Percentiles rank a stretch among this genome's conserved stretches.
Evolutionary conservation across 2,888 invertebrate genomes (phyloP).

Genomic region (Limenitis camilla): DNA sequence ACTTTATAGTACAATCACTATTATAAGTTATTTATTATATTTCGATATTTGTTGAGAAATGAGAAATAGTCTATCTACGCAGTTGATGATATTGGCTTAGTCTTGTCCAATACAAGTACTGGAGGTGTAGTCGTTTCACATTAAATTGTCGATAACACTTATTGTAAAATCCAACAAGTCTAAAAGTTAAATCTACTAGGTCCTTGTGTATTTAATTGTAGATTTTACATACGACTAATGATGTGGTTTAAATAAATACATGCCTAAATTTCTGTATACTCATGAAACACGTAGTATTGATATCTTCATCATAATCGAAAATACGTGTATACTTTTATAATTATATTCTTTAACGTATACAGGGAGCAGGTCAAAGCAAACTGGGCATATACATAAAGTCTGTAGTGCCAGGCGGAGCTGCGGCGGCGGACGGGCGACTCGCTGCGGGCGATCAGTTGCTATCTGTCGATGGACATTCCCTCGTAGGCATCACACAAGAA

Average conservation of each 20-base stretch:
- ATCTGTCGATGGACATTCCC: conserved; percentile 96
- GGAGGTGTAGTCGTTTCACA: too few species aligned
- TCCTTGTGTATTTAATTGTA: too few species aligned
- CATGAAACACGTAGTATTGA: too few species aligned
- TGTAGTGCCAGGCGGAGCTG: conserved; percentile 95
- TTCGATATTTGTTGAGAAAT: neutral
- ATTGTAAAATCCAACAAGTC: too few species aligned
- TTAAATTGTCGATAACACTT: too few species aligned
- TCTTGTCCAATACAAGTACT: too few species aligned
- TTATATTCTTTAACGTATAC: neutral
- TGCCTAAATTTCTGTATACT: too few species aligned
- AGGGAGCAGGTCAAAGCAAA: conserved; percentile 75
- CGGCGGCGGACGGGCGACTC: conserved; percentile 93
- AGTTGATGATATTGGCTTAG: too few species aligned
- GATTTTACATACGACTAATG: too few species aligned
- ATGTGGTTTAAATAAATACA: too few species aligned
- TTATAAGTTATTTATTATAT: neutral
- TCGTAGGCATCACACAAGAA: conserved; percentile 89
- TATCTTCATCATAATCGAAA: neutral
- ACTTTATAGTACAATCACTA: neutral
- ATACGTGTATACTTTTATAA: too few species aligned
- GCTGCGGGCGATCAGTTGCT: conserved; percentile 98
- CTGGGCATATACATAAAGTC: conserved; percentile 99
- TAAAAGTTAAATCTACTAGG: too few species aligned
- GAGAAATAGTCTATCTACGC: neutral